phyloP scores from a whole-genome alignment of 2,113 vertebrate genomes.

The Ovibos moschatus region DNA sequence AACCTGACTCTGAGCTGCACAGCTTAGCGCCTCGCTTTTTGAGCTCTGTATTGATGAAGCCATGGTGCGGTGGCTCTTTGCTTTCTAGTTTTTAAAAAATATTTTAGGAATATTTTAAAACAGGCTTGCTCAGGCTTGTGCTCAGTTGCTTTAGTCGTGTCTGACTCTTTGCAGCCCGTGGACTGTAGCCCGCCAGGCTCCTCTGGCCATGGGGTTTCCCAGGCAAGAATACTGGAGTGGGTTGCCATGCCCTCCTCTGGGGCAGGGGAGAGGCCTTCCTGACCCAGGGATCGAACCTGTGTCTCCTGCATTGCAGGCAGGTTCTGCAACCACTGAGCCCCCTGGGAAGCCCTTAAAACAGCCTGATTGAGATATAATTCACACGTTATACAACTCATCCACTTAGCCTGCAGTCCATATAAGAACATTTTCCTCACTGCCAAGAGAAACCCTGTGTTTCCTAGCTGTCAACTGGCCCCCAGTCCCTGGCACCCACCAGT shows the following conservation, averaged over 20 bases:
- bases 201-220: background rate
- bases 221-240: background rate
- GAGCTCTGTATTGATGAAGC: background rate
- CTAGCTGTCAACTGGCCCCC: rapidly evolving
- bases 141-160: background rate
- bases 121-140: background rate
- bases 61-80: background rate
- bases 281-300: background rate
- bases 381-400: rapidly evolving
- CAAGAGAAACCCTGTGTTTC: rapidly evolving
- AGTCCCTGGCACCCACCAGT: background rate
- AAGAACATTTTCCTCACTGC: background rate
- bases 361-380: background rate
- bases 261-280: rapidly evolving
- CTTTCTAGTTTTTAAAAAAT: background rate
- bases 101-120: background rate
- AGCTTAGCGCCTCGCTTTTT: rapidly evolving
- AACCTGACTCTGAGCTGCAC: background rate
- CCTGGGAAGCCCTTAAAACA: background rate
- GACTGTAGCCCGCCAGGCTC: background rate
- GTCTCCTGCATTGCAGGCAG: background rate
- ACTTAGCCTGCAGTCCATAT: background rate
- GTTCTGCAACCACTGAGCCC: background rate
- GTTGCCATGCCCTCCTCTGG: background rate
- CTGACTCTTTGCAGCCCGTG: background rate